Base-by-base conservation (phyloP, 2,888 invertebrate species). In the Meteorus cinctellus region DNA sequence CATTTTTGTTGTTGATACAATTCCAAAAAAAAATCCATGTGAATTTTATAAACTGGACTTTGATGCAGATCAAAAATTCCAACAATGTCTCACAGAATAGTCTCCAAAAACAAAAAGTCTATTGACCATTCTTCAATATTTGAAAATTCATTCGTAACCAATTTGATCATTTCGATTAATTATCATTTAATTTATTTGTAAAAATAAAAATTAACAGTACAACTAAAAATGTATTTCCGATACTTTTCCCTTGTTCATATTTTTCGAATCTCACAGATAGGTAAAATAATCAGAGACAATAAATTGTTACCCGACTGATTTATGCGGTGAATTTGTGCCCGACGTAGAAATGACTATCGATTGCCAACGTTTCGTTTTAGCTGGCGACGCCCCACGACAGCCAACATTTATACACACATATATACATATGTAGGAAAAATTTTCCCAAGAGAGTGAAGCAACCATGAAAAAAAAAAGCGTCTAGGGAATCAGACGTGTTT, bases 401-500 rank as follows among this genome's bases (percentile, higher is more conserved):
- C 24, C 60, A 24, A 48, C 34, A 19, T 34, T 55, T 19, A 24
- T 41, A 67, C 12, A 70, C 4, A 24, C 5, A 55, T 55, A 24
- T 19, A 66, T 41, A 6, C 16, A 27, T 41, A 41, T 63, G 31
- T 66, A 24, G 41, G 36, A 41, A 24, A 45, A 34, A 16, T 63
- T 63, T 63, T 63, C 31, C 68, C 51, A 51, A 68, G 68, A 51
- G 29, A 68, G 31, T n/a, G 34, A n/a, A 29, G 8, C 19, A 31
- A 69, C 51, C 34, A 27, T 14, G 62, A 16, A 41, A 63, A 51
- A 67, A 67, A 70, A 65, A 69, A 45, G 70, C 55, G 75, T 24
- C 60, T 68, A 24, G 71, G 75, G 72, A 71, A 70, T 62, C 76
- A 62, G 73, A 73, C 78, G 76, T 74, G 77, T 77, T 81, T 80